Conservation (phyloP, 1,140 invertebrate genomes). For the Ips nitidus region DNA sequence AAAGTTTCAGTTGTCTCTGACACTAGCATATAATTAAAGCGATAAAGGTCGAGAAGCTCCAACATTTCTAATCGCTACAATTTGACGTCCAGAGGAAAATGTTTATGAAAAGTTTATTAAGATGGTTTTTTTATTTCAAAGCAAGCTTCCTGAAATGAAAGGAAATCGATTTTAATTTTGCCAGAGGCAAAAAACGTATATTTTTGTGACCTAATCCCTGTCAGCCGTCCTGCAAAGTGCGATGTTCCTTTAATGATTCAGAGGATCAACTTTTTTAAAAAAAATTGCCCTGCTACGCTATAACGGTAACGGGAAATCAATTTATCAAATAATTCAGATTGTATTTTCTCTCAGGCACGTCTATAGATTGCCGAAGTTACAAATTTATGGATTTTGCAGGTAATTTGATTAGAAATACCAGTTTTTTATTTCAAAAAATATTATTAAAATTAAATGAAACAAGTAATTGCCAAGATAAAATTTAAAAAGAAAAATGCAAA, state of each 20-base stretch:
- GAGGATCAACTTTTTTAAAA: conserved; percentile 12
- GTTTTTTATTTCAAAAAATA: neutral
- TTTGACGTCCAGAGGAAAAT: neutral
- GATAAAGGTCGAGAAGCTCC: too few species aligned
- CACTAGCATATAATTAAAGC: too few species aligned
- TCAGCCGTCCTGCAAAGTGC: conserved; percentile 16
- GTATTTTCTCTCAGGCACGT: neutral
- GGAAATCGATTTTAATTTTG: conserved; percentile 29
- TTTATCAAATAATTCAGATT: neutral
- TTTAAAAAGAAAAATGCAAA: conserved; percentile 1
- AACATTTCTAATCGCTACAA: neutral
- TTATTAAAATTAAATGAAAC: neutral
- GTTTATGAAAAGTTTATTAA: neutral
- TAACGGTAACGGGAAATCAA: neutral
- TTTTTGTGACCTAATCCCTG: conserved; percentile 28
- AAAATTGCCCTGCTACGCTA: neutral
- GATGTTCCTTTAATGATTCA: conserved; percentile 23
- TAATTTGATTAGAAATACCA: neutral
- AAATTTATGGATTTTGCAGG: neutral
- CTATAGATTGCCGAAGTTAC: neutral
- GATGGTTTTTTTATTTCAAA: neutral
- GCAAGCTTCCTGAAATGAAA: neutral
- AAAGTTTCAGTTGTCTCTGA: too few species aligned
- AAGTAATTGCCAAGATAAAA: neutral
- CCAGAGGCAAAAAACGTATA: conserved; percentile 14